Evolutionary conservation across 2,888 invertebrate genomes (phyloP), one percentile per base, ranked within the genome.

Genomic region (Epistrophe eligans): DNA sequence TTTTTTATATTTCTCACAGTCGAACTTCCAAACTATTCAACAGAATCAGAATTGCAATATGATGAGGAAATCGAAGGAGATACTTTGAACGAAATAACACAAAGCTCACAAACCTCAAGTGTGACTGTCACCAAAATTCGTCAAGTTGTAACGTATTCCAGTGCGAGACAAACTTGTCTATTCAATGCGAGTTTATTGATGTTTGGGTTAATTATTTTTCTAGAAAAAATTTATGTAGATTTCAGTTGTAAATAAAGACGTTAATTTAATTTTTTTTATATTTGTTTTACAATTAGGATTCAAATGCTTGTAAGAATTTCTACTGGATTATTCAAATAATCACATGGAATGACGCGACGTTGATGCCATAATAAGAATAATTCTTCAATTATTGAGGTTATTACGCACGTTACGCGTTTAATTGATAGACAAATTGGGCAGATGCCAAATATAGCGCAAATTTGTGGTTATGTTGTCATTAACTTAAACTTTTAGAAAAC

Each of bases 21-120:
- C 82, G 92, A 93, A 84, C 87, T 93, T 62, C 93, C 93, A 9
- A 93, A 92, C 77, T 92, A 92, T 74, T 93, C 93, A 19, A 93
- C 92, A 2, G 93, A 93, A 88, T 90, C 92, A 8, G 92, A 92
- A 38, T 66, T 91, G 50, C 91, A 89, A 17, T 89, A 91, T 6
- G 91, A 91, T 17, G 88, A 89, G 38, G 89, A 89, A 35, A 28
- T 87, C 13, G 90, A 92, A 19, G 91, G 90, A 72, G 88, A 89
- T 19, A 88, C 90, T 13, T 88, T 90, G 9, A 91, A 90, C 35
- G 91, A 91, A 88, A 91, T 90, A n/a, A 90, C 91, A 0, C 90
- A 89, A 40, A 90, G 90, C 82, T 89, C 91, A 9, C 89, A 88
- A 10, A 82, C 89, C 10, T 84, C 89, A 19, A 83, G 88, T 3